These are phyloP conservation scores for Macrophya annulata DNA, from an alignment of 2,888 invertebrate genomes.

Conservation along the genomic window DNA sequence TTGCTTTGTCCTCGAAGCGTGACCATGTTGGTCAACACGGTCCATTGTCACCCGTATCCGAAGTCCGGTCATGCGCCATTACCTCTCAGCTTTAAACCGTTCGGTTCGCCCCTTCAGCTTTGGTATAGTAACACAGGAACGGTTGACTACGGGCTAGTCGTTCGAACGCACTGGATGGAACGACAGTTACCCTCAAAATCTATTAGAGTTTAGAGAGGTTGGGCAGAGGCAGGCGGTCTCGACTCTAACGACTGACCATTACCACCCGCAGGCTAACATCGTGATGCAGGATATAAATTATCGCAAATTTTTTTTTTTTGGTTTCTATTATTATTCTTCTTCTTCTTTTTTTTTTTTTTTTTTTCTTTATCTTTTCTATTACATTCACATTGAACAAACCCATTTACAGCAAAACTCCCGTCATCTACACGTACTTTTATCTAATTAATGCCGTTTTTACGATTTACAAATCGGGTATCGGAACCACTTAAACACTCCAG, in stretches of 20 bases:
- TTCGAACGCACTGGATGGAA: conserved; percentile 44
- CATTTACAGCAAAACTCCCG: too few species aligned
- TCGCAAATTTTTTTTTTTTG: conserved; percentile 18
- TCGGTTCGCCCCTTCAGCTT: conserved; percentile 60
- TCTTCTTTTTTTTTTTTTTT: neutral
- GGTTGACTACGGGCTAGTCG: conserved; percentile 37
- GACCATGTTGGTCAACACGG: conserved; percentile 78
- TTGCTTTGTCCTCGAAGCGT: conserved; percentile 68
- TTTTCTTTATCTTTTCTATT: neutral
- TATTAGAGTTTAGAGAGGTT: conserved; percentile 51
- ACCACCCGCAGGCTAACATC: conserved; percentile 42
- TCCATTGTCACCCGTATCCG: conserved; percentile 68
- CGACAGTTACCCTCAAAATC: conserved; percentile 55
- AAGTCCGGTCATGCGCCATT: conserved; percentile 77
- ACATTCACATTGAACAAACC: neutral
- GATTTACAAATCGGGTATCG: too few species aligned
- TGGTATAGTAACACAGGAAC: conserved; percentile 11
- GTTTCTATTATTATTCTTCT: neutral
- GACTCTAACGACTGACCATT: conserved; percentile 54
- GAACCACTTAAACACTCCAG: too few species aligned
- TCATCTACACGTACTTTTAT: too few species aligned
- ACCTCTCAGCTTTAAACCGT: conserved; percentile 77
- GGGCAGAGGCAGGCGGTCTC: conserved; percentile 23
- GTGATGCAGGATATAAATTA: conserved; percentile 29
- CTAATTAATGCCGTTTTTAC: too few species aligned